These are phyloP conservation scores for Propithecus perrieri DNA, from an alignment of 2,797 vertebrate species.

Conservation along the genomic window DNA sequence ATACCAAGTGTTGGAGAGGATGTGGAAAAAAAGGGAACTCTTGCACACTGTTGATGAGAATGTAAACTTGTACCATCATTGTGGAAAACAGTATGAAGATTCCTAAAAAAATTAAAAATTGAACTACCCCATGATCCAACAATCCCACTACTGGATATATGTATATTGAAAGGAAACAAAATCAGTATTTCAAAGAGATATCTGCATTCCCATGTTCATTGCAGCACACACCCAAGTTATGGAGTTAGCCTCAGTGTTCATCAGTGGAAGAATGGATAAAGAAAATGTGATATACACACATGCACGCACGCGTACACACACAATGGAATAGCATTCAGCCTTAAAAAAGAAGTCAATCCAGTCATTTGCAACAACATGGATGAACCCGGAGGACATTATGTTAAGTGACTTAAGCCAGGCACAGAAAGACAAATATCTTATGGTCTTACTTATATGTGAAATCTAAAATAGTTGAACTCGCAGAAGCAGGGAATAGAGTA, in stretches of 20 bases:
- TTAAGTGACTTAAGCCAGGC: not conserved
- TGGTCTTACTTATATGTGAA: not conserved
- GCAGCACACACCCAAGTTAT: not conserved
- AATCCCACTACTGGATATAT: not conserved
- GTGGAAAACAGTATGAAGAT: not conserved
- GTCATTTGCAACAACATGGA: not conserved
- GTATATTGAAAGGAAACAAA: not conserved
- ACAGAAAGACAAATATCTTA: not conserved
- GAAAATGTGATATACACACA: not conserved
- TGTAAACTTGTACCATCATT: not conserved
- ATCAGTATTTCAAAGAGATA: not conserved
- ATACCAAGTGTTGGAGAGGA: not conserved
- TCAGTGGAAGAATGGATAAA: not conserved
- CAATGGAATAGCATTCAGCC: not conserved
- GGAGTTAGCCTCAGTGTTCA: not conserved
- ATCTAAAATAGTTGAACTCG: not conserved
- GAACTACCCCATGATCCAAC: not conserved
- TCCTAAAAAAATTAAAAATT: not conserved
- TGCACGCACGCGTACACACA: accelerated
- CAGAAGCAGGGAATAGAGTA: not conserved
- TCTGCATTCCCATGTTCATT: not conserved
- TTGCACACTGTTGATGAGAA: not conserved
- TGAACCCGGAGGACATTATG: not conserved
- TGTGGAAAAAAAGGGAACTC: not conserved
- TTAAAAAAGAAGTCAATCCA: not conserved